Percentiles rank a stretch among this genome's conserved stretches.
Conservation (phyloP, 2,888 invertebrate species). For the Drosophila barbarae region DNA sequence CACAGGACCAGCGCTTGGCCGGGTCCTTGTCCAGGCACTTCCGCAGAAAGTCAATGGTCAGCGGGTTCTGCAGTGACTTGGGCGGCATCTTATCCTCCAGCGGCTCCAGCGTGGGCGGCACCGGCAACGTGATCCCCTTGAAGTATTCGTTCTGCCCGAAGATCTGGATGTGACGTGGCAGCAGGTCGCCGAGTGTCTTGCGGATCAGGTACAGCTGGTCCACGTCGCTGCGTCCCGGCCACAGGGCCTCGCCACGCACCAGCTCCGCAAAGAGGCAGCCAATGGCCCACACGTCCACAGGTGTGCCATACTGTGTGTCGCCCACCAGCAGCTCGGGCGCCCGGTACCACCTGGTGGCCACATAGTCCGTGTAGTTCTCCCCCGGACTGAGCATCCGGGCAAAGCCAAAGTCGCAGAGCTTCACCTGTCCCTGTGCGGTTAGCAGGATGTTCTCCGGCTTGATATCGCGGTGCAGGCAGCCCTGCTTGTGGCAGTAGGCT, state of each 20-base stretch:
- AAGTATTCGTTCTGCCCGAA: constrained; percentile 97
- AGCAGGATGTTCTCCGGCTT: constrained; percentile 99
- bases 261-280: constrained; percentile 95
- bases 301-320: constrained; percentile 94
- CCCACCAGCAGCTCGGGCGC: constrained; percentile 98
- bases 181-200: constrained; percentile 94
- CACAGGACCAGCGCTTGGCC: constrained; percentile 93
- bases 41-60: constrained; percentile 92
- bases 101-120: constrained; percentile 91
- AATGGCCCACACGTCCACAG: constrained; percentile 98
- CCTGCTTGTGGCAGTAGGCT: constrained; percentile 96
- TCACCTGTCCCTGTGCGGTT: constrained; percentile 94
- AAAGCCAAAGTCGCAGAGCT: constrained; percentile 98
- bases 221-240: constrained; percentile 99
- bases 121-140: constrained; percentile 93
- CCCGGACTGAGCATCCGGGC: constrained; percentile 97
- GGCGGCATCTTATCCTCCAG: constrained; percentile 92
- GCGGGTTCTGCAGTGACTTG: constrained; percentile 83
- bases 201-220: constrained; percentile 98
- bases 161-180: constrained; percentile 96
- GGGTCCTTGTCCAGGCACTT: constrained; percentile 98
- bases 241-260: constrained; percentile 93
- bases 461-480: constrained; percentile 97
- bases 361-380: constrained; percentile 99
- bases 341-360: constrained; percentile 99